Evolutionary conservation across 2,113 vertebrate genomes (phyloP).

Genomic region (Chrysemys picta): DNA sequence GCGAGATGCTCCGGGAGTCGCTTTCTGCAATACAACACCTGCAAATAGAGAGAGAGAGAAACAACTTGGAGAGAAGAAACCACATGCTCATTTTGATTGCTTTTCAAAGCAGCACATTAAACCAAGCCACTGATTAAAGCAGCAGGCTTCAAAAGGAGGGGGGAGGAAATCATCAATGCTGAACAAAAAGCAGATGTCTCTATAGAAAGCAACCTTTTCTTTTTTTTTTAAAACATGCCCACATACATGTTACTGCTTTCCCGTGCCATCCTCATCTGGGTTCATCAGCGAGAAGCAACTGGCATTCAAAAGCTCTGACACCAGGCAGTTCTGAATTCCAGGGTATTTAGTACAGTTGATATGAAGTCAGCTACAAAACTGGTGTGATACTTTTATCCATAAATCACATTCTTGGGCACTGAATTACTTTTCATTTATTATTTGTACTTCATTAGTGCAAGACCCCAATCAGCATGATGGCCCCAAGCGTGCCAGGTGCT

Average conservation of each 20-base stretch:
- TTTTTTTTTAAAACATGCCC: background rate
- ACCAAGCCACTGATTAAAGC: conserved; percentile 2
- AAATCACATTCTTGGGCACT: background rate
- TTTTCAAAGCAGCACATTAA: conserved; percentile 5
- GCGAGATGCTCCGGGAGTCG: conserved; percentile 59
- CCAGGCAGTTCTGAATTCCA: background rate
- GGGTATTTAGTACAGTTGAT: background rate
- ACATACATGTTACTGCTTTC: background rate
- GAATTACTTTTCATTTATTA: background rate
- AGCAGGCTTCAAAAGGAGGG: background rate
- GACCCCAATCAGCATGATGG: background rate
- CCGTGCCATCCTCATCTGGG: background rate
- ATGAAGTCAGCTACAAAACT: background rate
- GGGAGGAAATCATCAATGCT: conserved; percentile 18
- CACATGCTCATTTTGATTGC: background rate
- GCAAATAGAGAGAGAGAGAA: conserved; percentile 23
- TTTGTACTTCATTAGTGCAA: conserved; percentile 19
- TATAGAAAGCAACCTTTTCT: conserved; percentile 25
- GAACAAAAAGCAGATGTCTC: conserved; percentile 54
- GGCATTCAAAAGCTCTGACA: background rate
- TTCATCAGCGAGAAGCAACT: background rate
- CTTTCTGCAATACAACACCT: conserved; percentile 77
- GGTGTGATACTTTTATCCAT: background rate
- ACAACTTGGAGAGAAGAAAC: conserved; percentile 47
- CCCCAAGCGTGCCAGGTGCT: background rate